Evolutionary conservation across 2,113 vertebrate genomes (phyloP).

Genomic region (Myocastor coypus): DNA sequence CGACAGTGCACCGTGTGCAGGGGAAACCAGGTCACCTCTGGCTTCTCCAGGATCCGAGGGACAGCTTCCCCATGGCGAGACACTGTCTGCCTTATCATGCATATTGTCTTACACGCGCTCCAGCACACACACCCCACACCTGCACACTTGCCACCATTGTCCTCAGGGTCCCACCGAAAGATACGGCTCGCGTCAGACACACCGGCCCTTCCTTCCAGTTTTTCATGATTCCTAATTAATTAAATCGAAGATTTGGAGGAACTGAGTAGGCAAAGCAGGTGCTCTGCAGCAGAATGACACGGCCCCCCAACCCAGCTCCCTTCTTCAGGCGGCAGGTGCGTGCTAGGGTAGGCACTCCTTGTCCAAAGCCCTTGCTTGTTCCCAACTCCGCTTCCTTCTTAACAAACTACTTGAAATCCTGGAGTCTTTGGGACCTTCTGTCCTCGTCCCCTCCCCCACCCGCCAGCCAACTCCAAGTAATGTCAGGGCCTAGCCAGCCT

Average conservation of each 20-base stretch:
- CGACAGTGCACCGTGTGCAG: background rate
- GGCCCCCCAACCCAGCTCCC: background rate
- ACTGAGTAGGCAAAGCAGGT: background rate
- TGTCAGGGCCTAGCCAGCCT: background rate
- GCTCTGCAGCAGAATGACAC: no score
- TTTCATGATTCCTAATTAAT: background rate
- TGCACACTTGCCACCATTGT: background rate
- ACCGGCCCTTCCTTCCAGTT: background rate
- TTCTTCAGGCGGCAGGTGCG: background rate
- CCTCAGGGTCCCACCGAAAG: background rate
- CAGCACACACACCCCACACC: background rate
- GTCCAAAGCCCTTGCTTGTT: background rate
- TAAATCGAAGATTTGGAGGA: background rate
- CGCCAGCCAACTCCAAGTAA: background rate
- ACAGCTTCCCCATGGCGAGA: background rate
- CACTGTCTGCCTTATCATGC: background rate
- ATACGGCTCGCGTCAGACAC: background rate
- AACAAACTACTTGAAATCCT: background rate
- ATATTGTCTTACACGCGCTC: background rate
- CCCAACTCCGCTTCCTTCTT: background rate
- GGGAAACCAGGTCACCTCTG: background rate
- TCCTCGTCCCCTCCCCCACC: no score
- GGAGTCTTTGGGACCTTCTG: background rate
- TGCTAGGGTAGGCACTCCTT: background rate
- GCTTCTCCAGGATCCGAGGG: background rate